phyloP scores from a whole-genome alignment of 2,888 invertebrate genomes.

The Leucozona laternaria region DNA sequence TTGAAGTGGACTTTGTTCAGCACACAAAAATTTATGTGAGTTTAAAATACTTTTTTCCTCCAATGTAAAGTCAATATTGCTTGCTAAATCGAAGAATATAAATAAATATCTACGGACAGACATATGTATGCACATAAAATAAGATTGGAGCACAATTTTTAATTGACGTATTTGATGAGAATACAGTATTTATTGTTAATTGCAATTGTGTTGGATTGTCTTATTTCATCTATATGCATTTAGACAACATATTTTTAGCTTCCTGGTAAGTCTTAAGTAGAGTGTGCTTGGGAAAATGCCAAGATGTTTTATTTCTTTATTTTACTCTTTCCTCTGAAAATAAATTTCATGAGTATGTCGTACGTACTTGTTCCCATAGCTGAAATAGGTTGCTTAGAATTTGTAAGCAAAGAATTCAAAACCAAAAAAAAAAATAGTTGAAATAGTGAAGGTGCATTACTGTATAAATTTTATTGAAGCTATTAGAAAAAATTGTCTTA shows the following conservation, averaged over 20 bases:
- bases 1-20: background rate
- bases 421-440: no score
- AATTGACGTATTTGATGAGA: background rate
- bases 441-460: no score
- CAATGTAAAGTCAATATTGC: background rate
- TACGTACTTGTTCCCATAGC: background rate
- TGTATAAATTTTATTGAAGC: no score
- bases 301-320: background rate
- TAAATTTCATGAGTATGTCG: background rate
- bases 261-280: conserved; percentile 1
- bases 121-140: background rate
- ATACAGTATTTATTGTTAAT: background rate
- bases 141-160: background rate
- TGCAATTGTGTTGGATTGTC: background rate
- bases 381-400: background rate
- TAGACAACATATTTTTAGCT: conserved; percentile 1
- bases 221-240: conserved; percentile 1
- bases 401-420: background rate
- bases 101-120: background rate
- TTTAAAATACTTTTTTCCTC: background rate
- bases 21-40: background rate
- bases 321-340: background rate
- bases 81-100: background rate
- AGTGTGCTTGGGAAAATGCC: conserved; percentile 22
- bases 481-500: no score